Percentiles rank a stretch among this genome's conserved stretches.
phyloP scores from a whole-genome alignment of 2,113 vertebrate species.

The Actenoides lindsayi region DNA sequence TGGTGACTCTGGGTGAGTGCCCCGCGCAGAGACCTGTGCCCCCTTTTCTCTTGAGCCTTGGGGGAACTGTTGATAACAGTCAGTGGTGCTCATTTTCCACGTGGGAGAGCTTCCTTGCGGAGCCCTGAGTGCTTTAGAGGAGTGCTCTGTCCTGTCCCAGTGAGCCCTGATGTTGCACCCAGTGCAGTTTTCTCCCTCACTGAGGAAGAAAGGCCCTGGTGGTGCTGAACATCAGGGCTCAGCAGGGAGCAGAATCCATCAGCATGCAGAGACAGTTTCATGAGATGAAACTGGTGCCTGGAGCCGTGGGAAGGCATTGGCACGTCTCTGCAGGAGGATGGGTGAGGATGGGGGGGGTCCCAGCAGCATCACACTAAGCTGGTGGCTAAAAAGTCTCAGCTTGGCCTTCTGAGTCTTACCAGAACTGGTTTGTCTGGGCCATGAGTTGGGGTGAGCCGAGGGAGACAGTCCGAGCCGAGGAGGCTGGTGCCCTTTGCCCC shows the following conservation, averaged over 20 bases:
- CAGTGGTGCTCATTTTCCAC: not conserved
- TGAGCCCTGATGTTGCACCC: not conserved
- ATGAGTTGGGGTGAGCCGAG: not conserved
- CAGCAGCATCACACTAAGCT: not conserved
- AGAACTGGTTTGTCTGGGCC: not conserved
- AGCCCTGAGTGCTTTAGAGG: not conserved
- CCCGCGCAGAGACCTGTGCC: not conserved
- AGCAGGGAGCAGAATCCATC: not conserved
- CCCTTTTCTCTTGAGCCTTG: not conserved
- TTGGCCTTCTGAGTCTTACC: not conserved
- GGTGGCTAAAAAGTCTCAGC: not conserved
- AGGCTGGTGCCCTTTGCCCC: not conserved
- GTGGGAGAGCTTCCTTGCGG: not conserved
- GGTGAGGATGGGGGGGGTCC: not conserved
- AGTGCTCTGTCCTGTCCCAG: not conserved
- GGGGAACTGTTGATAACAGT: not conserved
- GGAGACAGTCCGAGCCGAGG: not conserved
- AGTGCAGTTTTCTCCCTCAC: fast-evolving
- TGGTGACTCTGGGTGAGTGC: conserved; percentile 92
- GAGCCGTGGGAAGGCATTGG: not conserved
- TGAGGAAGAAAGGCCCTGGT: not conserved
- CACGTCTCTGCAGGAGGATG: fast-evolving
- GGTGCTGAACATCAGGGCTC: not conserved
- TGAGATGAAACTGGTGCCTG: too few species aligned
- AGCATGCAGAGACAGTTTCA: not conserved